These are phyloP conservation scores for Chaetodon trifascialis DNA, from an alignment of 2,113 vertebrate genomes.

Conservation along the genomic window DNA sequence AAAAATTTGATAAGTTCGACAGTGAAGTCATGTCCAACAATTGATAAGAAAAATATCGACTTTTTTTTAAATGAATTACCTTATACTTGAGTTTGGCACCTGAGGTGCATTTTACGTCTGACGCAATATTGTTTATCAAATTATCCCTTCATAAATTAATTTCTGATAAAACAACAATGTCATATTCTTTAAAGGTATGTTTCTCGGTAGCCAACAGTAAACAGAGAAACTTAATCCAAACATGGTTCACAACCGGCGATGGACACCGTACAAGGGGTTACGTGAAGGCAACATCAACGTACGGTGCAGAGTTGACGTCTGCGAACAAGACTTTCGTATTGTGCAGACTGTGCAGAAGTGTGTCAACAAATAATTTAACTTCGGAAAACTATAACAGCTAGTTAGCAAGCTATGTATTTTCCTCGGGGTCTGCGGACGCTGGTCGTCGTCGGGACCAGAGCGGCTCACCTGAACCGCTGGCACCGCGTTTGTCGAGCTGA, in stretches of 20 bases:
- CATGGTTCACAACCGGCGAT: rapidly evolving
- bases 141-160: too few relatives aligned
- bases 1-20: rapidly evolving
- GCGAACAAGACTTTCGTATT: too few relatives aligned
- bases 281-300: constrained; percentile 33
- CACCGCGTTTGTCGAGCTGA: constrained; percentile 40
- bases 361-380: background rate
- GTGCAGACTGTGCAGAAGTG: too few relatives aligned
- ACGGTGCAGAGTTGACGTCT: background rate
- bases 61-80: background rate
- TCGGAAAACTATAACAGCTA: background rate
- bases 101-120: background rate
- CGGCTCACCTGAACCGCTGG: constrained; percentile 1
- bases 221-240: background rate
- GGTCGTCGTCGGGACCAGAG: constrained; percentile 26
- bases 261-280: background rate
- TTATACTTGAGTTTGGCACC: background rate
- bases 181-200: rapidly evolving
- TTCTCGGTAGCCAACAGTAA: background rate
- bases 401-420: constrained; percentile 40
- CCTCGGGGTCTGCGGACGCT: constrained; percentile 48
- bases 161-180: background rate
- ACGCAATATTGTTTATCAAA: background rate
- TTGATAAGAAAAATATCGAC: rapidly evolving
- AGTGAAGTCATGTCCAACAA: background rate